These are phyloP conservation scores for Choristoneura fumiferana DNA, from an alignment of 1,140 invertebrate species.

Conservation along the genomic window DNA sequence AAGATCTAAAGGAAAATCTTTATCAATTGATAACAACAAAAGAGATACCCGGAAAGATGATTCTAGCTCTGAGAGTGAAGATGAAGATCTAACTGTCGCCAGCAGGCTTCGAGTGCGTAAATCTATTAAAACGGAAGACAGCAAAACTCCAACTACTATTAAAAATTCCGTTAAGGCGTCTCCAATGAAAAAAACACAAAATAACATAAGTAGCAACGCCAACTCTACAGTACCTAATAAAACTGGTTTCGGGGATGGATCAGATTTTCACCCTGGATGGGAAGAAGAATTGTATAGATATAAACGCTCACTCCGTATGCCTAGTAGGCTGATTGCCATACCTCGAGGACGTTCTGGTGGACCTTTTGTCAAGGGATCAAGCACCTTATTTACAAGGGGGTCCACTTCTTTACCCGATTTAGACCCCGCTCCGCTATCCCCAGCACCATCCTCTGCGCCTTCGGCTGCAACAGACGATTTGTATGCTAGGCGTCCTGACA, in stretches of 20 bases:
- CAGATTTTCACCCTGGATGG: conserved; percentile 87
- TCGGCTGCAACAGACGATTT: conserved; percentile 68
- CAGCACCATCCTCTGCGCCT: conserved; percentile 79
- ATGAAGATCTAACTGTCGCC: conserved; percentile 61
- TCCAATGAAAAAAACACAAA: conserved; percentile 59
- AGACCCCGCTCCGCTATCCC: conserved; percentile 83
- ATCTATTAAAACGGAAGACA: conserved; percentile 62
- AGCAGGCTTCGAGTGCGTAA: conserved; percentile 64
- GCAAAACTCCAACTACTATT: conserved; percentile 33
- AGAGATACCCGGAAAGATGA: conserved; percentile 45
- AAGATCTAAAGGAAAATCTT: conserved; percentile 49
- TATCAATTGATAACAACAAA: conserved; percentile 47
- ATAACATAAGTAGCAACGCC: conserved; percentile 47
- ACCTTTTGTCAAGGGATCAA: conserved; percentile 53
- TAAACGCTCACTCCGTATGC: conserved; percentile 89
- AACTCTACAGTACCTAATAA: conserved; percentile 74
- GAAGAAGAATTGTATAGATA: conserved; percentile 89
- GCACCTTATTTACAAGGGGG: conserved; percentile 62
- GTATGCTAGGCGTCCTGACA: conserved; percentile 70
- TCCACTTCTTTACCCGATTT: conserved; percentile 88
- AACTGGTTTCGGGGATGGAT: conserved; percentile 84
- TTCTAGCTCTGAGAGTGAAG: conserved; percentile 69
- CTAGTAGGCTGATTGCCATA: conserved; percentile 86
- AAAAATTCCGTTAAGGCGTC: conserved; percentile 63
- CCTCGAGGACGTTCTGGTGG: conserved; percentile 75